These are phyloP conservation scores for Ceratoteleas bidentatus DNA, from an alignment of 1,140 invertebrate genomes.

Conservation along the genomic window DNA sequence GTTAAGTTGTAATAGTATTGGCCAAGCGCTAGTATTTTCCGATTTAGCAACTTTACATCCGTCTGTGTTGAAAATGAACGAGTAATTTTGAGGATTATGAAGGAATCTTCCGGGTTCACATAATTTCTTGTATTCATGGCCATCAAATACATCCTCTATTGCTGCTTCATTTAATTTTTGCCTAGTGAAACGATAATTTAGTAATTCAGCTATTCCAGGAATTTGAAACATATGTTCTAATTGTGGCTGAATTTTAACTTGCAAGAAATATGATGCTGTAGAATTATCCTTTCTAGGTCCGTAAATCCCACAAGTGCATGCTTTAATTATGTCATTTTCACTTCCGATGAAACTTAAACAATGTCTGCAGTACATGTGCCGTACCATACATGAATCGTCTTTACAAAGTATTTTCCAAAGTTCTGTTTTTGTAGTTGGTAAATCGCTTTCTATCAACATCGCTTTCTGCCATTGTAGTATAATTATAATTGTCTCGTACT, in stretches of 20 bases:
- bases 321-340: background rate
- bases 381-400: background rate
- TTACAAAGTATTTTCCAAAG: constrained; percentile 6
- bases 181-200: constrained; percentile 18
- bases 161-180: constrained; percentile 7
- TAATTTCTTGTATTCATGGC: constrained; percentile 15
- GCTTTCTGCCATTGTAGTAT: constrained; percentile 4
- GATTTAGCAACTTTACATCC: constrained; percentile 24
- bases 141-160: constrained; percentile 30
- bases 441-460: background rate
- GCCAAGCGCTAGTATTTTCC: constrained; percentile 10
- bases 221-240: constrained; percentile 1
- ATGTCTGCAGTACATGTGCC: constrained; percentile 4
- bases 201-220: background rate
- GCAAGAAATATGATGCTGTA: constrained; percentile 7
- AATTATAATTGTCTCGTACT: constrained; percentile 13
- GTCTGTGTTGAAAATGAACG: constrained; percentile 29
- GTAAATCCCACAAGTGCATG: background rate
- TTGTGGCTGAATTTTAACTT: constrained; percentile 9
- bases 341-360: background rate
- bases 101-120: constrained; percentile 27
- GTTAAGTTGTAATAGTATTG: constrained; percentile 20
- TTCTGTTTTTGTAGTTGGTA: background rate
- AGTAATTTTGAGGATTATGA: constrained; percentile 15
- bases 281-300: constrained; percentile 2